Evolutionary conservation across 1,140 invertebrate genomes (phyloP), one percentile per base, ranked within the genome.

Genomic region (Macrosteles quadrilineatus): DNA sequence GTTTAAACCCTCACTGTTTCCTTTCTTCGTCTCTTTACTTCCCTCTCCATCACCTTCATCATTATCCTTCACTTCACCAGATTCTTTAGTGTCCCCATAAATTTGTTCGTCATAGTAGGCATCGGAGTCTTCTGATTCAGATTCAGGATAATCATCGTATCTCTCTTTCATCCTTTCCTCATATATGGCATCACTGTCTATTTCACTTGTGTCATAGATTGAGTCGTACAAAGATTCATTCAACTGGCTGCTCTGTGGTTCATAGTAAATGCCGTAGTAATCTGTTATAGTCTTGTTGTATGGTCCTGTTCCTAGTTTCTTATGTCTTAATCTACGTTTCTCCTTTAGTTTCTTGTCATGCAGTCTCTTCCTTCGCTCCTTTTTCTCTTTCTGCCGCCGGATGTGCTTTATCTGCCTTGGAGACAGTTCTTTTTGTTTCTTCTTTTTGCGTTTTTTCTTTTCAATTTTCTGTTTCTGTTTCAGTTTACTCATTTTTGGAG

Each of bases 251-350:
- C 47, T 50, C 4, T 4, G 47, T 3, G 47, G 47, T 4, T 50
- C 47, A 50, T 19, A 50, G n/a, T 50, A 50, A 21, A 50, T 21
- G 6, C 47, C 47, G n/a, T 50, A 50, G 47, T 50, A 50, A 50
- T 50, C 47, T 19, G n/a, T 19, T 3, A 50, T 50, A n/a, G 47
- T 50, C 47, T 50, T 50, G n/a, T 50, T 50, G 47, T 50, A 50
- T 11, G 47, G 47, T 21, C 47, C 47, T 9, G 47, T 50, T 6
- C 47, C 47, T n/a, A 50, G 14, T 50, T 50, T 50, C n/a, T 50
- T 50, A n/a, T 50, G 47, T 50, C 47, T 50, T 4, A 50, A 21
- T 4, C 47, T 6, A 3, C 47, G 6, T 21, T 50, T 50, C n/a
- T 50, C 47, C n/a, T 50, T 50, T n/a, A 50, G 21, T 19, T 21